These are phyloP conservation scores for Bibio marci DNA, from an alignment of 2,888 invertebrate genomes.

Conservation along the genomic window DNA sequence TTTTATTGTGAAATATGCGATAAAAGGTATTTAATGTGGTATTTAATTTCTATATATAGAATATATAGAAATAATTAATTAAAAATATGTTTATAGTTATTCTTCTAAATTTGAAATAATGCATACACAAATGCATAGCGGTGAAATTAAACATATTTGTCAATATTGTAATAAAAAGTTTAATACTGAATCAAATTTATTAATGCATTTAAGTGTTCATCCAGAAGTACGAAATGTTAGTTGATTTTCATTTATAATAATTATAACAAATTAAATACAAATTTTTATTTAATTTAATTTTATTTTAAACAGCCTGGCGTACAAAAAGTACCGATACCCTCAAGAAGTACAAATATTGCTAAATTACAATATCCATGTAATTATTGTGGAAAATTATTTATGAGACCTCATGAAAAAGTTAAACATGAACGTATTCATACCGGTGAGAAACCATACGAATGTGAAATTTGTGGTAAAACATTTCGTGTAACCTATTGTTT, in stretches of 20 bases:
- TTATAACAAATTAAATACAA: too few species aligned
- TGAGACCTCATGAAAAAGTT: constrained; percentile 62
- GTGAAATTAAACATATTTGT: constrained; percentile 39
- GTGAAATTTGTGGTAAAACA: constrained; percentile 63
- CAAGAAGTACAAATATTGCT: too few species aligned
- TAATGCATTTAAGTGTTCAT: constrained; percentile 61
- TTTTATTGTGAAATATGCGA: constrained; percentile 38
- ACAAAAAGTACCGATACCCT: too few species aligned
- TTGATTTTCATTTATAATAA: too few species aligned
- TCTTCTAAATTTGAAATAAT: constrained; percentile 32
- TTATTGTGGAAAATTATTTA: constrained; percentile 53
- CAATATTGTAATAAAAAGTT: constrained; percentile 57
- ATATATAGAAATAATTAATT: constrained; percentile 16
- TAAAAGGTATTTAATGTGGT: constrained; percentile 21
- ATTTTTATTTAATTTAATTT: too few species aligned
- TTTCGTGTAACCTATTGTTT: constrained; percentile 66
- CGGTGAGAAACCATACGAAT: constrained; percentile 61
- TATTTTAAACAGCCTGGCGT: too few species aligned
- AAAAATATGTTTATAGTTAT: constrained; percentile 27
- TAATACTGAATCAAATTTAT: constrained; percentile 40
- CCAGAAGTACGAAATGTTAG: constrained; percentile 8
- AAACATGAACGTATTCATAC: constrained; percentile 75
- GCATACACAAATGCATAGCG: constrained; percentile 50
- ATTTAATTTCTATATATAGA: not conserved
- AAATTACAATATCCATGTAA: constrained; percentile 46